Conservation (phyloP, 1,140 invertebrate genomes). For the Pseudomyrmex sp. region DNA sequence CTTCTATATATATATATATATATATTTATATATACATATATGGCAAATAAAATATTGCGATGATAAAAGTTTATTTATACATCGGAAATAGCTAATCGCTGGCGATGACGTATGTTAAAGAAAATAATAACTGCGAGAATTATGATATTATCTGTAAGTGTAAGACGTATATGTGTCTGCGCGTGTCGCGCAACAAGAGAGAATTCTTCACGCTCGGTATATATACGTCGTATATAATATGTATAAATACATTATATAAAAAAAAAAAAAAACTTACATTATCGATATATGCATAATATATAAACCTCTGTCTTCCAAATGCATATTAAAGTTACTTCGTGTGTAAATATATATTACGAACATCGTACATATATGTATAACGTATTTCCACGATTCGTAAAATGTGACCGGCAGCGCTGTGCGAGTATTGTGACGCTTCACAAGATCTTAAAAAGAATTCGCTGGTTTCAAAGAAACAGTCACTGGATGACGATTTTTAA, state of each 20-base stretch:
- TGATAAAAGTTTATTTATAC: conserved; percentile 35
- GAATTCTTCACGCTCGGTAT: conserved; percentile 5
- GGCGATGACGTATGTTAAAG: conserved; percentile 41
- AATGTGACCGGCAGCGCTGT: conserved; percentile 17
- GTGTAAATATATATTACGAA: conserved; percentile 76
- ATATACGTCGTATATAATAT: conserved; percentile 49
- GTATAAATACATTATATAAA: conserved; percentile 40
- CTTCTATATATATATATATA: not conserved
- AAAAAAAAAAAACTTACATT: conserved; percentile 39
- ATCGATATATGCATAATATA: conserved; percentile 75
- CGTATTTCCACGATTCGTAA: conserved; percentile 51
- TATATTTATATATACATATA: conserved; percentile 16
- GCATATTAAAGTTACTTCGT: conserved; percentile 78
- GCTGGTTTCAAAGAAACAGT: not conserved
- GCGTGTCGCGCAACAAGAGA: conserved; percentile 41
- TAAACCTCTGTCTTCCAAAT: conserved; percentile 84
- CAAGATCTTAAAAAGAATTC: conserved; percentile 1
- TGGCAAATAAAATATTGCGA: not conserved
- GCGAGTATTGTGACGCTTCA: conserved; percentile 47
- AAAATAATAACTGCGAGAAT: conserved; percentile 39
- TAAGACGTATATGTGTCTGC: conserved; percentile 48
- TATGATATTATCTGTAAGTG: conserved; percentile 50
- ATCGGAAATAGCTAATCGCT: conserved; percentile 39
- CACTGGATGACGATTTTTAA: not conserved
- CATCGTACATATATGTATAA: conserved; percentile 53